Conservation (phyloP, 2,797 vertebrate species). For the Ptychobarbus kaznakovi region DNA sequence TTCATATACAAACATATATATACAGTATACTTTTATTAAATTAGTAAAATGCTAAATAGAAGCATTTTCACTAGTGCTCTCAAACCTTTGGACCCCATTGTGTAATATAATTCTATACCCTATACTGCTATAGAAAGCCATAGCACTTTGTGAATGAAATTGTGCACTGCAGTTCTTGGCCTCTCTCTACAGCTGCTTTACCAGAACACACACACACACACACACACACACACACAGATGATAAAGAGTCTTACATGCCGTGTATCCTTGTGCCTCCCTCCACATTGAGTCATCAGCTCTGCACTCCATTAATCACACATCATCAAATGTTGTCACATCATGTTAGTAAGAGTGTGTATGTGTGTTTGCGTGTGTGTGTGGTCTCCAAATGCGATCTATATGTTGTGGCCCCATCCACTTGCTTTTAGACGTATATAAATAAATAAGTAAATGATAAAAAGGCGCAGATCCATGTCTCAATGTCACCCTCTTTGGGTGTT, state of each 20-base stretch:
- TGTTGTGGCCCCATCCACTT: background rate
- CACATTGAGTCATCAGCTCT: conserved; percentile 63
- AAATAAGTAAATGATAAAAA: conserved; percentile 42
- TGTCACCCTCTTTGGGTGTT: conserved; percentile 46
- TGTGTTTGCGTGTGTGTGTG: conserved; percentile 17
- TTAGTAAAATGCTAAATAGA: background rate
- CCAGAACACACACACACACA: conserved; percentile 22
- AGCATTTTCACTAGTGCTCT: background rate
- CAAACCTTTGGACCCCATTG: background rate
- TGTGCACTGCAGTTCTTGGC: background rate
- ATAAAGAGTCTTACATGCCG: conserved; percentile 48
- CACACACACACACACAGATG: conserved; percentile 32
- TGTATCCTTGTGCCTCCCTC: conserved; percentile 54
- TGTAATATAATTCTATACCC: background rate
- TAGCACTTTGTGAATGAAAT: background rate
- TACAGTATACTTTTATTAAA: too few species aligned
- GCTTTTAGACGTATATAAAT: conserved; percentile 4
- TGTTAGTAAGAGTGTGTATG: conserved; percentile 37
- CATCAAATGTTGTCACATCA: conserved; percentile 62
- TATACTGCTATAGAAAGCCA: background rate
- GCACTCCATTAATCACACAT: conserved; percentile 60
- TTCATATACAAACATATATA: too few species aligned
- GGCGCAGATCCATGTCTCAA: conserved; percentile 43
- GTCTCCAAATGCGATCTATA: conserved; percentile 37
- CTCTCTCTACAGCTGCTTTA: conserved; percentile 10